These are phyloP conservation scores for Caenorhabditis sulstoni DNA, from an alignment of 2,888 invertebrate genomes.

Conservation along the genomic window DNA sequence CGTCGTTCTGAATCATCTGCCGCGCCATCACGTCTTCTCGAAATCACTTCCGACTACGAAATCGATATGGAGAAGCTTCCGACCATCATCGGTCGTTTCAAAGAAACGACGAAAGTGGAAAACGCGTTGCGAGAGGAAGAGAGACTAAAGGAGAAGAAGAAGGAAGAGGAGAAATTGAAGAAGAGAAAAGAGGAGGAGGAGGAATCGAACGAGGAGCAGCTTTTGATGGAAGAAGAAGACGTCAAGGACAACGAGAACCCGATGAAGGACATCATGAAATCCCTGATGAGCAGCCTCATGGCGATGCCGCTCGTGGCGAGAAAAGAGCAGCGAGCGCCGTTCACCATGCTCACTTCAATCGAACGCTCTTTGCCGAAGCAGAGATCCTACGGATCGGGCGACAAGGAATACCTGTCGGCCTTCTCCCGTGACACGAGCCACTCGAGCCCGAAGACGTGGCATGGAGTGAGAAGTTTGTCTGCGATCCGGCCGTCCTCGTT, in stretches of 20 bases:
- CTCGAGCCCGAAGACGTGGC: too few relatives aligned
- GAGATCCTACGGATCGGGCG: too few relatives aligned
- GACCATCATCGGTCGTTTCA: constrained; percentile 17
- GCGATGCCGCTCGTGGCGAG: too few relatives aligned
- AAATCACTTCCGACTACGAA: constrained; percentile 1
- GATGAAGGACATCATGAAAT: too few relatives aligned
- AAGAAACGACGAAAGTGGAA: constrained; percentile 34
- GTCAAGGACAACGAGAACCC: neutral
- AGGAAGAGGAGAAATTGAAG: neutral
- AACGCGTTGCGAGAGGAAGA: constrained; percentile 9
- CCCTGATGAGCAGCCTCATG: too few relatives aligned
- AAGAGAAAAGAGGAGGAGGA: neutral
- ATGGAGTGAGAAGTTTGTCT: too few relatives aligned
- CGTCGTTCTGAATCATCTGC: neutral
- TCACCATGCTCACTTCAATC: too few relatives aligned
- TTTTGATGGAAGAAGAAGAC: neutral
- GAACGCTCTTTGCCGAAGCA: too few relatives aligned
- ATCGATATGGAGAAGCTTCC: constrained; percentile 24
- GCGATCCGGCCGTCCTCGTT: too few relatives aligned
- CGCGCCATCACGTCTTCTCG: constrained; percentile 2
- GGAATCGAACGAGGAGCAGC: neutral
- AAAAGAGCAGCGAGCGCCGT: too few relatives aligned
- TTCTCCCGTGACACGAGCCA: too few relatives aligned
- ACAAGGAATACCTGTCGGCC: too few relatives aligned
- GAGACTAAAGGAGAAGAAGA: neutral